Conservation (phyloP, 35 echinoderm and acorn worm species). For the Strongylocentrotus purpuratus region DNA sequence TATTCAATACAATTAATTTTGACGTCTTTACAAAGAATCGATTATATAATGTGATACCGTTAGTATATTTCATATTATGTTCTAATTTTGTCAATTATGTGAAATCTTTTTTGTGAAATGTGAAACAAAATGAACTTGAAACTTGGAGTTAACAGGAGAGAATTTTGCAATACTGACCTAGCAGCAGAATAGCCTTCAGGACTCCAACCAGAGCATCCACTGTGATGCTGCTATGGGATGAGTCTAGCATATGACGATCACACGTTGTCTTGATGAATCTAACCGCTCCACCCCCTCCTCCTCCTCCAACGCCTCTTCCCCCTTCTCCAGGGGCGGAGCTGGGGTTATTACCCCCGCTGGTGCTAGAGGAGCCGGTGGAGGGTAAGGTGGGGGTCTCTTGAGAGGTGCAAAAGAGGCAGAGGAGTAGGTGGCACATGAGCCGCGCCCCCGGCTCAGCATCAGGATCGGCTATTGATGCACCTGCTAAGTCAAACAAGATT, state of each 20-base stretch:
- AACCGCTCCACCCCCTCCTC: not conserved
- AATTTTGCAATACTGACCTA: constrained; percentile 60
- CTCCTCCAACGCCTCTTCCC: too few relatives aligned
- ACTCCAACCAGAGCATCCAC: constrained; percentile 82
- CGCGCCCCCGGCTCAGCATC: constrained; percentile 96
- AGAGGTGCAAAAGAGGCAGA: constrained; percentile 73
- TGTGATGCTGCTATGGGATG: constrained; percentile 86
- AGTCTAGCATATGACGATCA: constrained; percentile 84
- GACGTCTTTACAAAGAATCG: too few relatives aligned
- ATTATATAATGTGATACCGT: too few relatives aligned
- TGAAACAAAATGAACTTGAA: too few relatives aligned
- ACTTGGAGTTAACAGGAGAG: too few relatives aligned
- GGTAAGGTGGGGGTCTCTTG: constrained; percentile 26
- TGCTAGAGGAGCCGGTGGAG: constrained; percentile 25
- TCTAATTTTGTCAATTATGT: too few relatives aligned
- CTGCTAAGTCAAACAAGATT: not conserved
- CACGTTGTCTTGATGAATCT: constrained; percentile 76
- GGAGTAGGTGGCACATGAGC: constrained; percentile 92
- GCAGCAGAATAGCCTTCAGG: constrained; percentile 82
- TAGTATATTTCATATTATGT: too few relatives aligned
- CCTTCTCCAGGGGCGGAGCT: not conserved
- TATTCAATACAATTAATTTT: too few relatives aligned
- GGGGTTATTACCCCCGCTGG: not conserved
- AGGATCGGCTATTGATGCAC: constrained; percentile 68
- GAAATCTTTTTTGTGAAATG: too few relatives aligned